Evolutionary conservation across 2,113 vertebrate species (phyloP), one percentile per base, ranked within the genome.

Genomic region (Chinchilla lanigera): DNA sequence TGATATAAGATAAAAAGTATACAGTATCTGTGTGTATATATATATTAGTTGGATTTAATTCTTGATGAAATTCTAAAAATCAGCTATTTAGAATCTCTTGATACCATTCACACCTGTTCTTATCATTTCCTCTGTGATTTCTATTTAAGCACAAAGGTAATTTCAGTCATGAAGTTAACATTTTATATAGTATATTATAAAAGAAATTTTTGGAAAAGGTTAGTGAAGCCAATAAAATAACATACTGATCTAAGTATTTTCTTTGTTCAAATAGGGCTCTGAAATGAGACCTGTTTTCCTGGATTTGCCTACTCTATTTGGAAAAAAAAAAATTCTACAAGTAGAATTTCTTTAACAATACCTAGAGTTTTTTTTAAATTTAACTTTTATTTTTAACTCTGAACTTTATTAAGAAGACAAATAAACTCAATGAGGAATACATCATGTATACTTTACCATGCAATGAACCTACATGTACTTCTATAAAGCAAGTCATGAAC

Each of bases 381-480:
- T 92, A 93, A 33, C 92, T 93, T 96, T 93, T 77, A 47, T 89
- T 95, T 92, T 97, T 94, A 96, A 94, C 60, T 65, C 69, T 58
- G 58, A 73, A 65, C 63, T 88, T 88, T 54, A 78, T 88, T 61
- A 90, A 96, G 63, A 83, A 28, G 71, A 93, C 78, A 94, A 89
- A 93, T 65, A 86, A 81, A 69, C 41, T 82, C 52, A 78, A 38
- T 47, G 58, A 78, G 65, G 30, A 96, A 41, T 52, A 47, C 60
- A 50, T 89, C 89, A 88, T 2, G 1, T 26, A 41, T 85, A 83
- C 80, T 86, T 93, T 95, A 50, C 82, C 14, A 12, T 61, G 67
- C 8, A 24, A 0, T 95, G 77, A 90, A 65, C 56, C 69, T 81
- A n/a, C 65, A 26, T 78, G 86, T 17, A 20, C 26, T 65, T 95